Base-by-base conservation (phyloP, 2,888 invertebrate species). In the Nomada fucata region DNA sequence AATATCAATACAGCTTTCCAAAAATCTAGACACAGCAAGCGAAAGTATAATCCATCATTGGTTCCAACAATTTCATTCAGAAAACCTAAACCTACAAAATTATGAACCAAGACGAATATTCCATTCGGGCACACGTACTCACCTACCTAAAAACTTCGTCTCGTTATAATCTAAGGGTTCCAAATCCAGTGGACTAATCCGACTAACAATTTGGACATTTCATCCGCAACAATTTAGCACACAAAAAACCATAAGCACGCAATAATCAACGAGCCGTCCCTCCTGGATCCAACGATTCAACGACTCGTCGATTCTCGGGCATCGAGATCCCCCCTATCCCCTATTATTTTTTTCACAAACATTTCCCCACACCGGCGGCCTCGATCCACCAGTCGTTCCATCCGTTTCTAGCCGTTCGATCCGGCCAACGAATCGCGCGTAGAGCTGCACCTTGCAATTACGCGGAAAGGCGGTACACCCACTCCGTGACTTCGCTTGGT, bases 361-460 rank as follows among this genome's bases (percentile, higher is more conserved):
- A 78, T 68, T 65, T 70, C 60, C 64, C 83, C 60, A 50, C 71
- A 11, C 67, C 44, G 5, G 5, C 23, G 36, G 29, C 4, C 2
- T 44, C 60, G 60, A 68, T 64, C 74, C 68, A 36, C 59, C 71
- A 44, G 61, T 65, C 23, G 29, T 76, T 29, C 55, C 60, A 42
- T 73, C 61, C 59, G 73, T 74, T 71, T 68, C 80, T 84, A 82
- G 76, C 77, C 72, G 70, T 83, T 77, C 76, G 55, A 78, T 70
- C 55, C 74, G 55, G 76, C 67, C 76, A 70, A 60, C 83, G 86
- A 87, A 88, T 87, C 88, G 85, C 85, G 72, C 87, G 85, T 82
- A 83, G 76, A 67, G 78, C 76, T 61, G 82, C 86, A 89, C 85
- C 90, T 89, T 83, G 84, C 88, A 89, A 89, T 89, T 90, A 90